phyloP scores from a whole-genome alignment of 2,797 vertebrate genomes.

The Leptatherina wallacei region DNA sequence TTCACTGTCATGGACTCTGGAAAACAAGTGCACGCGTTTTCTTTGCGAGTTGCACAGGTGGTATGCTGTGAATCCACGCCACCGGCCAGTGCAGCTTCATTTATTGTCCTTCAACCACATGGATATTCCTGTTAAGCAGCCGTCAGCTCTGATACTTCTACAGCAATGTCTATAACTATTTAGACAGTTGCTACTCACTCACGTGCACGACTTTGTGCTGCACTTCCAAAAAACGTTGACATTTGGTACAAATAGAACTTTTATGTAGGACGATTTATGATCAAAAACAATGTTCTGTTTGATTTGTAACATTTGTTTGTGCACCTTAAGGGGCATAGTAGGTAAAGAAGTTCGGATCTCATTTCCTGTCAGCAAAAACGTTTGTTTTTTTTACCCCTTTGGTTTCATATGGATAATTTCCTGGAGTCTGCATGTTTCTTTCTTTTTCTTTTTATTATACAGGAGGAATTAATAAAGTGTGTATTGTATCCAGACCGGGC shows the following conservation, averaged over 20 bases:
- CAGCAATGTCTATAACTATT: conserved; percentile 4
- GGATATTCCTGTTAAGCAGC: neutral
- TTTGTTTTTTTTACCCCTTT: neutral
- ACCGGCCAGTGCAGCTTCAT: conserved; percentile 22
- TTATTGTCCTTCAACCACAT: conserved; percentile 12
- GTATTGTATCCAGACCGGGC: conserved; percentile 1
- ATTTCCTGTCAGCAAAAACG: conserved; percentile 18
- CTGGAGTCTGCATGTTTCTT: conserved; percentile 38
- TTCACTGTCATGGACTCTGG: neutral
- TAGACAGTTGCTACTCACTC: neutral
- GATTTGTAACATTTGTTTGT: conserved; percentile 23
- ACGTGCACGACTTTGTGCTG: neutral
- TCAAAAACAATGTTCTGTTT: neutral
- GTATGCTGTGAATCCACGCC: conserved; percentile 26
- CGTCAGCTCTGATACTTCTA: conserved; percentile 5
- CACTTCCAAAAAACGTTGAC: neutral
- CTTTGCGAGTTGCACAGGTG: neutral
- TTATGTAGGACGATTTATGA: neutral
- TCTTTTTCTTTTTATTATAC: neutral
- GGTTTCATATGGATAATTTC: conserved; percentile 46
- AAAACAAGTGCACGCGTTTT: neutral
- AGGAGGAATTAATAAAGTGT: neutral
- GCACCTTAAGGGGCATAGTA: conserved; percentile 11
- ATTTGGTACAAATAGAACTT: neutral
- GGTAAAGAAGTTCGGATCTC: conserved; percentile 30